Conservation (phyloP, 2,888 invertebrate genomes). For the Leptothorax acervorum region DNA sequence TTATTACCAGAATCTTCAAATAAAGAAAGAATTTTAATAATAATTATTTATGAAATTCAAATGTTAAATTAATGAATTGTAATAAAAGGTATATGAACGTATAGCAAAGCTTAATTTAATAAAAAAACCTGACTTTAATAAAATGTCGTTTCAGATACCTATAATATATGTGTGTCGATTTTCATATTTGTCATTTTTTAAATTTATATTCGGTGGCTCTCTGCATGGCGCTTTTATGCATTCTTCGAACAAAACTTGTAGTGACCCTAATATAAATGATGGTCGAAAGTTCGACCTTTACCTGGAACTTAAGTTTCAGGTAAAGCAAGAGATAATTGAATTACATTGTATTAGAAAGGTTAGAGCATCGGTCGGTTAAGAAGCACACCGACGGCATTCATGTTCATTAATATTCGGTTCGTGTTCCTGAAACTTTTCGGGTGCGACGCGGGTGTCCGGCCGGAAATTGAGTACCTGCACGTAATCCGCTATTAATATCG, state of each 20-base stretch:
- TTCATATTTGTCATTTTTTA: neutral
- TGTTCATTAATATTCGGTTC: conserved; percentile 71
- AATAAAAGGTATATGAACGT: neutral
- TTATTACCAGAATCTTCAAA: neutral
- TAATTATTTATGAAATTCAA: neutral
- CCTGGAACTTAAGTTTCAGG: no score
- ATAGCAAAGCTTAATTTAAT: neutral
- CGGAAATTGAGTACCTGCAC: conserved; percentile 72
- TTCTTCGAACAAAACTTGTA: neutral
- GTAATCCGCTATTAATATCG: conserved; percentile 76
- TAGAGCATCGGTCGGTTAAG: neutral
- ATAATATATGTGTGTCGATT: neutral
- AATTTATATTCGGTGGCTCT: neutral
- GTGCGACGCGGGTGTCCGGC: conserved; percentile 54
- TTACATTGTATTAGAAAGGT: neutral
- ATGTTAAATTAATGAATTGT: neutral
- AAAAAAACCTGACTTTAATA: neutral
- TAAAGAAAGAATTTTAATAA: neutral
- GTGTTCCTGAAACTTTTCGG: conserved; percentile 67
- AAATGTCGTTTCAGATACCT: neutral
- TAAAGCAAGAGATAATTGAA: conserved; percentile 26
- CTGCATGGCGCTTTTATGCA: neutral
- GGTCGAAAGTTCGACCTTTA: no score
- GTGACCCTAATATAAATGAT: no score
- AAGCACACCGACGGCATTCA: conserved; percentile 6